A percentile compares a stretch with the other conserved stretches of the same genome.
phyloP scores from a whole-genome alignment of 37 sponge, comb jelly and placozoan genomes.

The Ephydatia muelleri region DNA sequence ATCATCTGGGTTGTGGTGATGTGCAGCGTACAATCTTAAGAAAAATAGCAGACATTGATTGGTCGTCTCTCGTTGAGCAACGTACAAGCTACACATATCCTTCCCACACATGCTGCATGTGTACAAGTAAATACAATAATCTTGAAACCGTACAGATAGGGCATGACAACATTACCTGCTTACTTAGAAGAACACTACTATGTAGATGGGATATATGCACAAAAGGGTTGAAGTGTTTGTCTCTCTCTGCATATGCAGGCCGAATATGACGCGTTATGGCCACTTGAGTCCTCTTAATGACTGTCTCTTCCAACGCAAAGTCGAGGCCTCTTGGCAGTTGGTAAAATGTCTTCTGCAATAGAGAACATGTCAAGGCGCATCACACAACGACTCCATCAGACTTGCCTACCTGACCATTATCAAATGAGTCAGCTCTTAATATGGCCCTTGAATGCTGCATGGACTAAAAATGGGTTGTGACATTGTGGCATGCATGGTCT shows the following conservation, averaged over 20 bases:
- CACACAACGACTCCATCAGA: neutral
- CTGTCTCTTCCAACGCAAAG: neutral
- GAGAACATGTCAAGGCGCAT: neutral
- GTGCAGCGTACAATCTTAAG: too few species aligned
- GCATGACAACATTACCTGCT: neutral
- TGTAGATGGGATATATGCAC: neutral
- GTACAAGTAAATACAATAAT: neutral
- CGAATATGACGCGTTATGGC: neutral
- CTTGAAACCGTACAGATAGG: neutral
- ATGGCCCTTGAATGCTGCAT: slow-evolving; percentile 10
- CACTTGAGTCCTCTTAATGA: neutral
- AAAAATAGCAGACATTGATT: too few species aligned
- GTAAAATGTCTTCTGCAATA: neutral
- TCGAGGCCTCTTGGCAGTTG: neutral
- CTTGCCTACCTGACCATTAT: neutral
- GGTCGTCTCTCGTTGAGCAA: too few species aligned
- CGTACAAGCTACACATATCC: neutral
- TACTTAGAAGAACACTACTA: neutral
- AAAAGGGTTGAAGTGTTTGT: neutral
- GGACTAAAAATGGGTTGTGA: neutral
- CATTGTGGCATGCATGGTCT: neutral
- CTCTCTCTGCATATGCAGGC: neutral
- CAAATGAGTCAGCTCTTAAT: neutral
- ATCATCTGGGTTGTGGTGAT: too few species aligned
- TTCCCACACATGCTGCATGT: neutral